Evolutionary conservation across 2,888 invertebrate species (phyloP).

Genomic region (Spodoptera picta): DNA sequence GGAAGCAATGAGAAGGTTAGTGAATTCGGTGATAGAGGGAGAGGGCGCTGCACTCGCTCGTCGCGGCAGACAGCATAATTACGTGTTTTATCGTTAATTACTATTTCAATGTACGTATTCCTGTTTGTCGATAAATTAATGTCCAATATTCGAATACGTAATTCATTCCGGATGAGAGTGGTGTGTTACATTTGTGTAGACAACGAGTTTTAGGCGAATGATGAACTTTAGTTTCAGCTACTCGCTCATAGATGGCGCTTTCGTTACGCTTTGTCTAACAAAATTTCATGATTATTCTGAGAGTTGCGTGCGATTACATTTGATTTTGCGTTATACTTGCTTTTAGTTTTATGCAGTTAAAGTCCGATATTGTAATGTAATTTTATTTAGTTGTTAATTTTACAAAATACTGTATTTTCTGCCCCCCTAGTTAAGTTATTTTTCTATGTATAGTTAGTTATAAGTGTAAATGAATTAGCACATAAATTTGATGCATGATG

Average conservation of each 20-base stretch:
- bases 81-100: constrained; percentile 69
- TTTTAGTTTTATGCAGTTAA: constrained; percentile 83
- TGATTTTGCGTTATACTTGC: constrained; percentile 82
- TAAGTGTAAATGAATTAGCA: constrained; percentile 88
- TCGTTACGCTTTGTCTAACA: constrained; percentile 61
- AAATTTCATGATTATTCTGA: constrained; percentile 76
- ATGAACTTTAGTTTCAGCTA: constrained; percentile 60
- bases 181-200: constrained; percentile 63
- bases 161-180: constrained; percentile 70
- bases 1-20: constrained; percentile 87
- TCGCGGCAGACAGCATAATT: constrained; percentile 52
- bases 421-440: constrained; percentile 88
- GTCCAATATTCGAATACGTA: constrained; percentile 77
- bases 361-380: constrained; percentile 85
- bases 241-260: constrained; percentile 66
- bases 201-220: constrained; percentile 51
- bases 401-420: constrained; percentile 88
- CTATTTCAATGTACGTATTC: constrained; percentile 76
- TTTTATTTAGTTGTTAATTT: constrained; percentile 84
- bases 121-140: constrained; percentile 75
- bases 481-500: constrained; percentile 89
- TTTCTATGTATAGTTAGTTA: constrained; percentile 89
- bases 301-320: constrained; percentile 79
- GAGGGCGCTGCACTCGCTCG: constrained; percentile 64
- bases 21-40: constrained; percentile 80